phyloP scores from a whole-genome alignment of 2,888 invertebrate species.

The Leucophora obtusa region DNA sequence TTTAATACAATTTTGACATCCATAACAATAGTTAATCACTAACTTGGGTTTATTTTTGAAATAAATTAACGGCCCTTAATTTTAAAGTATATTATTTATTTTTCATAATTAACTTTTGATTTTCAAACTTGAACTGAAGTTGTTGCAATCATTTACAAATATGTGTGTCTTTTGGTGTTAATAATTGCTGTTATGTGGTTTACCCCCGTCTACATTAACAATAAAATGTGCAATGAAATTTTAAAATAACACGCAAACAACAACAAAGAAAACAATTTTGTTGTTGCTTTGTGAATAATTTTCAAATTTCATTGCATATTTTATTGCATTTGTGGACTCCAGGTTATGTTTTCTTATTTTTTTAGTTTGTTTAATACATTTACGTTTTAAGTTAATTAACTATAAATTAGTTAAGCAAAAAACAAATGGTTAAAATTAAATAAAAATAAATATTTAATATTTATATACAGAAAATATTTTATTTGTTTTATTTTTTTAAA shows the following conservation, averaged over 20 bases:
- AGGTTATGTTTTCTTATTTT: conserved; percentile 13
- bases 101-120: not conserved
- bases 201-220: too few relatives aligned
- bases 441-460: conserved; percentile 38
- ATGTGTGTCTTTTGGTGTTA: not conserved
- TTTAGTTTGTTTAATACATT: conserved; percentile 14
- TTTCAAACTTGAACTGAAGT: not conserved
- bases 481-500: not conserved
- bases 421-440: conserved; percentile 25
- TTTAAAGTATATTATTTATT: conserved; percentile 6
- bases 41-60: too few relatives aligned
- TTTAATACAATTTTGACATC: too few relatives aligned
- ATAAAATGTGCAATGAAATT: too few relatives aligned
- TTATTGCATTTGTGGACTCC: too few relatives aligned
- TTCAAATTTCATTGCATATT: too few relatives aligned
- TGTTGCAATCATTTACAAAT: not conserved
- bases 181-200: conserved; percentile 3
- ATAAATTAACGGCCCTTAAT: too few relatives aligned
- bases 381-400: conserved; percentile 48
- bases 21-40: too few relatives aligned
- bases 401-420: conserved; percentile 22
- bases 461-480: conserved; percentile 38
- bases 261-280: too few relatives aligned
- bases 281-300: too few relatives aligned
- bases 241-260: too few relatives aligned